Percentiles rank a stretch among this genome's conserved stretches.
These are phyloP conservation scores for Pygoscelis adeliae DNA, from an alignment of 2,113 vertebrate genomes.

Conservation along the genomic window DNA sequence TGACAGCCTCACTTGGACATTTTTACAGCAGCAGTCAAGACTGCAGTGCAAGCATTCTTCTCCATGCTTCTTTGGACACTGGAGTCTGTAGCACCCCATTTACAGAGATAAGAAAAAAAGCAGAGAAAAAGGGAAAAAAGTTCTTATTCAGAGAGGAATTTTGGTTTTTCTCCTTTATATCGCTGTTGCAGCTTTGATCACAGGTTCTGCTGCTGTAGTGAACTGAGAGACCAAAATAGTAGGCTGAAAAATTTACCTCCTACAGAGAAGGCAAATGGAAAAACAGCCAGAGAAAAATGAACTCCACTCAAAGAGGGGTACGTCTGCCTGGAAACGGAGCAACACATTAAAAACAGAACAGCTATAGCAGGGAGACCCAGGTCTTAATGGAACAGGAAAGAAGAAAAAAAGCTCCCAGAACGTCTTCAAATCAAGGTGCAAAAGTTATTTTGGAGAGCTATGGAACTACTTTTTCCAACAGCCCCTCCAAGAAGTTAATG, in stretches of 20 bases:
- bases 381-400: neutral
- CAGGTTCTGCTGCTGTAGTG: neutral
- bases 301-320: neutral
- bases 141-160: neutral
- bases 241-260: neutral
- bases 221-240: neutral
- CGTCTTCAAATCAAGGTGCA: slow-evolving; percentile 3
- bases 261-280: neutral
- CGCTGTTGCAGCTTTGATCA: neutral
- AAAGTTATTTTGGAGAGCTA: neutral
- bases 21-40: neutral
- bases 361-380: neutral
- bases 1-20: neutral
- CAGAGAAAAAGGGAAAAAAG: neutral
- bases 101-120: neutral
- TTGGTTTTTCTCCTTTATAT: neutral
- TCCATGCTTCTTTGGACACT: neutral
- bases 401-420: neutral
- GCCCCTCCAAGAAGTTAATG: neutral
- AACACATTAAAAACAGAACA: slow-evolving; percentile 1
- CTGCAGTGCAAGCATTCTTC: neutral
- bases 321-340: slow-evolving; percentile 12
- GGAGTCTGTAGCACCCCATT: neutral
- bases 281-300: neutral
- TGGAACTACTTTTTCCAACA: slow-evolving; percentile 1